A percentile compares a stretch with the other conserved stretches of the same genome.
These are phyloP conservation scores for Nudaria mundana DNA, from an alignment of 2,888 invertebrate species.

Conservation along the genomic window DNA sequence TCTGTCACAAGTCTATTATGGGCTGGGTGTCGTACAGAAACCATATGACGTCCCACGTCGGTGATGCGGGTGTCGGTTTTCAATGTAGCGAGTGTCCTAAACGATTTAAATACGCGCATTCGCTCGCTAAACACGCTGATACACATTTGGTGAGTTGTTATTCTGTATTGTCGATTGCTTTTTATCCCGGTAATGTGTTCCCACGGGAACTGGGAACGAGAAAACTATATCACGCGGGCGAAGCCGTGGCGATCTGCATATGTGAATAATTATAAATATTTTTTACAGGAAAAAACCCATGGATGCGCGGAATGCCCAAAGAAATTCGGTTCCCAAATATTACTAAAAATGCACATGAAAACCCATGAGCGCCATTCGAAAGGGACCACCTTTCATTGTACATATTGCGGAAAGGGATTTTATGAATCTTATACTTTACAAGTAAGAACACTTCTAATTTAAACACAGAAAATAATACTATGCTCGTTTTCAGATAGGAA, in stretches of 20 bases:
- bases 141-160: conserved; percentile 61
- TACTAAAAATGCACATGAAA: conserved; percentile 65
- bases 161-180: no score
- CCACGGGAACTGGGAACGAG: no score
- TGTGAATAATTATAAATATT: no score
- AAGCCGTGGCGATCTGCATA: no score
- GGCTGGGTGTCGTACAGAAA: conserved; percentile 48
- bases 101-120: conserved; percentile 66
- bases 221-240: no score
- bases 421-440: conserved; percentile 62
- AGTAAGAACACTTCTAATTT: no score
- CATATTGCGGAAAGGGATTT: conserved; percentile 69
- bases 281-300: conserved; percentile 62
- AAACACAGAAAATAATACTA: no score
- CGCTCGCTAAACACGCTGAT: conserved; percentile 67
- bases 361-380: conserved; percentile 55
- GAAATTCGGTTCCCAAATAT: conserved; percentile 60
- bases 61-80: conserved; percentile 38
- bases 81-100: conserved; percentile 67
- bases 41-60: conserved; percentile 48
- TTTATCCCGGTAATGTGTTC: no score
- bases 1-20: conserved; percentile 45
- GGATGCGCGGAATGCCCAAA: conserved; percentile 62
- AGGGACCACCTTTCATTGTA: conserved; percentile 59
- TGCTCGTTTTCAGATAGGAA: no score